Conservation (phyloP, 2,113 vertebrate genomes). For the Vidua macroura region DNA sequence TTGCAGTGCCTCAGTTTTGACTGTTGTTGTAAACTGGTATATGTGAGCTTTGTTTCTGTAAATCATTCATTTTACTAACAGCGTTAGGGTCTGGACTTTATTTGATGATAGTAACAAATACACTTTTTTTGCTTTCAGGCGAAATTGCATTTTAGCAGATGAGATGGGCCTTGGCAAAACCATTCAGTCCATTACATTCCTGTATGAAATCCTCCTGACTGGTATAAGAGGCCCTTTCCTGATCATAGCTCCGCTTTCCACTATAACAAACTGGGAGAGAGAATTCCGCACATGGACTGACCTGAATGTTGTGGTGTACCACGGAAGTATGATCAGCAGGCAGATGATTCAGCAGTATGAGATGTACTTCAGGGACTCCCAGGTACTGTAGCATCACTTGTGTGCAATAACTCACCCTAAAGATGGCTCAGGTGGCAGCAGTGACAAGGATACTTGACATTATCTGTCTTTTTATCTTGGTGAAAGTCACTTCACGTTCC, state of each 20-base stretch:
- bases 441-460: neutral
- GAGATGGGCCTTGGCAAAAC: slow-evolving; percentile 99
- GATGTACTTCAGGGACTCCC: slow-evolving; percentile 96
- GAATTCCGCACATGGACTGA: slow-evolving; percentile 96
- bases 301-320: slow-evolving; percentile 95
- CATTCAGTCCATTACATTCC: slow-evolving; percentile 98
- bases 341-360: slow-evolving; percentile 99
- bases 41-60: slow-evolving; percentile 9
- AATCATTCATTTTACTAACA: neutral
- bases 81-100: neutral
- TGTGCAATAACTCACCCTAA: neutral
- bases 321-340: slow-evolving; percentile 94
- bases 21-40: neutral
- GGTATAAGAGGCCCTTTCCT: slow-evolving; percentile 93
- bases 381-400: slow-evolving; percentile 73
- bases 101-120: neutral
- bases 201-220: slow-evolving; percentile 88
- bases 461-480: neutral
- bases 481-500: neutral
- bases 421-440: neutral
- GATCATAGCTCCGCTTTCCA: slow-evolving; percentile 96
- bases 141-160: slow-evolving; percentile 98
- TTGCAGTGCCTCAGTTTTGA: neutral
- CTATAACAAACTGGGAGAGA: slow-evolving; percentile 98
- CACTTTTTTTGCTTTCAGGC: slow-evolving; percentile 73